Base-by-base conservation (phyloP, 1,140 invertebrate species). In the Acromyrmex heyeri region DNA sequence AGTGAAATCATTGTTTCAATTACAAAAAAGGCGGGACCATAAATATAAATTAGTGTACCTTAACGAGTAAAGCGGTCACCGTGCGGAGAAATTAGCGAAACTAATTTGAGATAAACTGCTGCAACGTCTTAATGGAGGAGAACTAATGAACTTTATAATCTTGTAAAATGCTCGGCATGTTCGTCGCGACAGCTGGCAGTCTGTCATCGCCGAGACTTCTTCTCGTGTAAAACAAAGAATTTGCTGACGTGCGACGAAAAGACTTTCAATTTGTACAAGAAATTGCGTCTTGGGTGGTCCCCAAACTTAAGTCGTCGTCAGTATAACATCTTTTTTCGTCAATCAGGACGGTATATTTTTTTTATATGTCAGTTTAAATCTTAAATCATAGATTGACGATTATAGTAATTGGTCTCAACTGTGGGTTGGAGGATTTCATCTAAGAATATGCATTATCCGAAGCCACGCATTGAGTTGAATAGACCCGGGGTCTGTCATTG, bases 281-380 rank as follows among this genome's bases (percentile, higher is more conserved):
- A 75, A 21, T 34, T 24, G 21, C 55, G 18, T 75, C 55, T 21
- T 83, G 55, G 79, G 79, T 83, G 79, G 79, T 50, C 79, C 48
- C 18, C 10, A 24, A 48, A 57, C 6, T 12, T 61, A 24, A 12
- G 14, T 44, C 21, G 7, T 55, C 48, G 24, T 30, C 14, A 16
- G 30, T 21, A 69, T 38, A n/a, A 14, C 14, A 50, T 48, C 30
- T 48, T 16, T 18, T 50, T 69, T 24, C 69, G 24, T 38, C n/a
- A 55, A 73, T 48, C 38, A n/a, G 16, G 5, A 24, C 14, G 5
- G 3, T 50, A 21, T 5, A 50, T 53, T 14, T 64, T 64, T 16
- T 18, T 24, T 18, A 30, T 8, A 65, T n/a, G 34, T 3, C 21
- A 78, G 59, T 69, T 38, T 34, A 38, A 8, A 57, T 16, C 16